Evolutionary conservation across 1,140 invertebrate genomes (phyloP).

Genomic region (Cotesia typhae): DNA sequence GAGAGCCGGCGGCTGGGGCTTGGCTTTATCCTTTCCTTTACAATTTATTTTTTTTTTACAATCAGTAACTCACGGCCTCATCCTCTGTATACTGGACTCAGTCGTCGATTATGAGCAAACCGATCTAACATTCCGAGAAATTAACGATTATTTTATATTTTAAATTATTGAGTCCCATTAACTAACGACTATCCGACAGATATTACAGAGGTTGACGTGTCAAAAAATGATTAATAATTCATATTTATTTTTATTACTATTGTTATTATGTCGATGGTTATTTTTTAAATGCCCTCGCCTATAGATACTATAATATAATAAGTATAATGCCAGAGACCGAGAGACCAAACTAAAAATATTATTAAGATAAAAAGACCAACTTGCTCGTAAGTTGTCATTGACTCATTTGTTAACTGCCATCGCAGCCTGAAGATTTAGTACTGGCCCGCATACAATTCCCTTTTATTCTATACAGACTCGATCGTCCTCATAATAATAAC

Average conservation of each 20-base stretch:
- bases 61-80: constrained; percentile 4
- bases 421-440: constrained; percentile 66
- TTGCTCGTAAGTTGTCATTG: constrained; percentile 63
- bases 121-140: constrained; percentile 66
- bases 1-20: constrained; percentile 3
- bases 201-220: constrained; percentile 59
- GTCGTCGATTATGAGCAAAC: constrained; percentile 57
- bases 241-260: constrained; percentile 42
- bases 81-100: neutral
- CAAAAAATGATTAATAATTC: constrained; percentile 41
- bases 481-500: constrained; percentile 27
- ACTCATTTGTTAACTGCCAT: constrained; percentile 67
- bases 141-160: constrained; percentile 67
- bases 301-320: no score
- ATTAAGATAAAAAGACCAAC: constrained; percentile 42
- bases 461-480: constrained; percentile 51
- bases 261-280: neutral
- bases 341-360: constrained; percentile 36
- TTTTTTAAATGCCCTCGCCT: constrained; percentile 7
- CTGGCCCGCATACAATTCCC: constrained; percentile 42
- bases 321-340: neutral
- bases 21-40: constrained; percentile 4
- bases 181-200: constrained; percentile 49
- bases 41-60: neutral
- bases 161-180: constrained; percentile 66